phyloP scores from a whole-genome alignment of 2,797 vertebrate species.

The Phrynocephalus guinanensis region DNA sequence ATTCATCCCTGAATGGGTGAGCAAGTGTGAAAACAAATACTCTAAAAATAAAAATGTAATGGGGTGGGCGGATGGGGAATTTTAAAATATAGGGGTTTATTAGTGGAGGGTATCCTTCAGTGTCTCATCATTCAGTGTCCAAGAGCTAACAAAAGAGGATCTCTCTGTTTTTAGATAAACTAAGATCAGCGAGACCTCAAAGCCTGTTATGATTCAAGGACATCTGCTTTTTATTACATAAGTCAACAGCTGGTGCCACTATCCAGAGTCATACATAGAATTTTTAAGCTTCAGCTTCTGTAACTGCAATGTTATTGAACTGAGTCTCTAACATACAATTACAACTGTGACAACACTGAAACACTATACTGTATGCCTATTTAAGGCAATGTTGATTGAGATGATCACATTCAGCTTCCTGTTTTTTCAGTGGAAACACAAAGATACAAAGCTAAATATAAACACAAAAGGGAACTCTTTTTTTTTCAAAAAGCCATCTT shows the following conservation, averaged over 20 bases:
- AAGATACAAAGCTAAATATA: constrained; percentile 32
- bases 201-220: not conserved
- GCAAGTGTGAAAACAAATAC: too few relatives aligned
- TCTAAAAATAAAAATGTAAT: too few relatives aligned
- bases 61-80: not conserved
- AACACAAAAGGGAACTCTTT: constrained; percentile 17
- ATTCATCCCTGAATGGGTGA: too few relatives aligned
- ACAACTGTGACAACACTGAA: not conserved
- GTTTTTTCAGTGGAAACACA: constrained; percentile 26
- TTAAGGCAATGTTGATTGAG: constrained; percentile 15
- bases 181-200: constrained; percentile 6
- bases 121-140: not conserved
- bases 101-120: not conserved
- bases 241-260: not conserved
- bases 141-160: not conserved
- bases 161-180: not conserved
- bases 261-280: not conserved
- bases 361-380: constrained; percentile 5
- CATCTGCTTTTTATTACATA: not conserved
- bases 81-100: not conserved
- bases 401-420: constrained; percentile 35
- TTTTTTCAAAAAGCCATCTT: not conserved
- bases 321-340: constrained; percentile 15
- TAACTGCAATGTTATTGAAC: not conserved
- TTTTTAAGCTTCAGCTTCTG: constrained; percentile 17